phyloP scores from a whole-genome alignment of 1,140 invertebrate genomes.

The Drosophila sturtevanti region DNA sequence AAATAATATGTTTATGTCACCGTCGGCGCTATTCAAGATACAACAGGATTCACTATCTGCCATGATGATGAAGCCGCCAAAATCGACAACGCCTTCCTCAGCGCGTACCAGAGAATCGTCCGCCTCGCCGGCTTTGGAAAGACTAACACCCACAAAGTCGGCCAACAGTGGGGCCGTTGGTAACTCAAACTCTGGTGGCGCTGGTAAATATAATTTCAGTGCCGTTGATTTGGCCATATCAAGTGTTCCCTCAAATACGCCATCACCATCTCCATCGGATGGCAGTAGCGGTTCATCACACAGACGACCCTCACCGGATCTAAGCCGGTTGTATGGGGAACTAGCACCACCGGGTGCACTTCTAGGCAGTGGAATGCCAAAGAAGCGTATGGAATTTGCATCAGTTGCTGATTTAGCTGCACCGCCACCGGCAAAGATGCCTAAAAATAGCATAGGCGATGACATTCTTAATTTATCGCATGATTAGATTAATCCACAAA shows the following conservation, averaged over 20 bases:
- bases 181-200: slow-evolving; percentile 69
- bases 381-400: slow-evolving; percentile 81
- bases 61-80: slow-evolving; percentile 83
- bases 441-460: slow-evolving; percentile 87
- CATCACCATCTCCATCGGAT: slow-evolving; percentile 72
- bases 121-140: slow-evolving; percentile 79
- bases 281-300: slow-evolving; percentile 72
- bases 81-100: slow-evolving; percentile 65
- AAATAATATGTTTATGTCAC: slow-evolving; percentile 87
- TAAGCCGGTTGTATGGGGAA: slow-evolving; percentile 76
- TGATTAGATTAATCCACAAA: slow-evolving; percentile 37
- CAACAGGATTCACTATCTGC: slow-evolving; percentile 84
- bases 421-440: slow-evolving; percentile 76
- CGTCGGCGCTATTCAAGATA: slow-evolving; percentile 83
- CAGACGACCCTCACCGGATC: slow-evolving; percentile 70
- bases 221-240: slow-evolving; percentile 83
- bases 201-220: slow-evolving; percentile 82
- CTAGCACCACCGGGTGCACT: slow-evolving; percentile 59
- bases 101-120: slow-evolving; percentile 78
- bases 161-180: slow-evolving; percentile 51
- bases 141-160: slow-evolving; percentile 76
- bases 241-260: slow-evolving; percentile 81
- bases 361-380: slow-evolving; percentile 58
- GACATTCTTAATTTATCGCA: slow-evolving; percentile 75
- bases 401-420: slow-evolving; percentile 82